Evolutionary conservation across 2,888 invertebrate genomes (phyloP).

Genomic region (Serripes groenlandicus): DNA sequence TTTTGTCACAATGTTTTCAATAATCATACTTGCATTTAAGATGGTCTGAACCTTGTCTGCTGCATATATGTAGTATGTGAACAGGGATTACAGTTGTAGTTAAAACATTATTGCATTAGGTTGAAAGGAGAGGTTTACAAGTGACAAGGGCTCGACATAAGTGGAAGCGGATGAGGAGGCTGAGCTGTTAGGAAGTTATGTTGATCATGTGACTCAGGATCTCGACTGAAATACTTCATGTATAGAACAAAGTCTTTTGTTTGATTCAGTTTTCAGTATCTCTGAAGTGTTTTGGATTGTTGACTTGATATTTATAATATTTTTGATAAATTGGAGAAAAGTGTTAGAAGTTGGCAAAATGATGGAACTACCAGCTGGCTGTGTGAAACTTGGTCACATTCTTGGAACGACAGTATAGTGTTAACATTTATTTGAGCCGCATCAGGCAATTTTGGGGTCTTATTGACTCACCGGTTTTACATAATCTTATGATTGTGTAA

Average conservation of each 20-base stretch:
- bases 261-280: not conserved
- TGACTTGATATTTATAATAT: too few relatives aligned
- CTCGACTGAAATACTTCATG: not conserved
- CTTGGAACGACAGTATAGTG: slow-evolving; percentile 9
- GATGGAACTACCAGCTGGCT: slow-evolving; percentile 23
- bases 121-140: too few relatives aligned
- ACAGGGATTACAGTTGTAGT: not conserved
- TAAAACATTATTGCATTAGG: not conserved
- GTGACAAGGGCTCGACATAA: too few relatives aligned
- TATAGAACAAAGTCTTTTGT: slow-evolving; percentile 17
- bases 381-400: slow-evolving; percentile 24
- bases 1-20: not conserved
- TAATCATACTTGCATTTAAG: not conserved
- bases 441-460: too few relatives aligned
- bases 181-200: slow-evolving; percentile 10
- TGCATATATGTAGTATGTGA: not conserved
- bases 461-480: too few relatives aligned
- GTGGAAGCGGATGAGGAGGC: slow-evolving; percentile 18
- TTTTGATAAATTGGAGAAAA: too few relatives aligned
- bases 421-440: not conserved
- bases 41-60: not conserved
- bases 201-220: slow-evolving; percentile 9
- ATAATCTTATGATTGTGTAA: too few relatives aligned
- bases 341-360: slow-evolving; percentile 7
- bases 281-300: too few relatives aligned